These are phyloP conservation scores for Phytoseiulus persimilis DNA, from an alignment of 2,888 invertebrate species.

Conservation along the genomic window DNA sequence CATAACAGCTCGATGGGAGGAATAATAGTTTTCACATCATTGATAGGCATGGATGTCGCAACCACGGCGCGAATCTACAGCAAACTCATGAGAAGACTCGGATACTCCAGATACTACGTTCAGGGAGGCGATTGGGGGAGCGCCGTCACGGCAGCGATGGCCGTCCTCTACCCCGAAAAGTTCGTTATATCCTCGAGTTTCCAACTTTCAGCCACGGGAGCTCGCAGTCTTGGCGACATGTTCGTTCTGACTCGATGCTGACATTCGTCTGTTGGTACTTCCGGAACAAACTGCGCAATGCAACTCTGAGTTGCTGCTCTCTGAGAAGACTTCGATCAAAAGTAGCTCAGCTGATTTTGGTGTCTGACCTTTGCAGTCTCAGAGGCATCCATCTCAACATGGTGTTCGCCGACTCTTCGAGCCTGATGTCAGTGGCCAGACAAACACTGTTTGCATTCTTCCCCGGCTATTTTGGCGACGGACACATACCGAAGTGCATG, in stretches of 20 bases:
- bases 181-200: conserved; percentile 19
- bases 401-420: conserved; percentile 51
- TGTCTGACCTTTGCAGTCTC: conserved; percentile 49
- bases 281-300: too few relatives aligned
- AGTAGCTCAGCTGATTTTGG: too few relatives aligned
- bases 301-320: too few relatives aligned
- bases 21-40: neutral
- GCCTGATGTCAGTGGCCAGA: conserved; percentile 41
- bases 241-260: too few relatives aligned
- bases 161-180: conserved; percentile 49
- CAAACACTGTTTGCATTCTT: conserved; percentile 43
- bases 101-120: conserved; percentile 47
- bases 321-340: too few relatives aligned
- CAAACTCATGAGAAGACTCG: conserved; percentile 50
- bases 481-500: conserved; percentile 45
- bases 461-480: conserved; percentile 40
- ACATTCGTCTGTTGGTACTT: too few relatives aligned
- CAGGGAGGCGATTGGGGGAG: conserved; percentile 52
- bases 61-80: conserved; percentile 49
- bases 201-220: too few relatives aligned
- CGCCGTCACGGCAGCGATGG: conserved; percentile 47
- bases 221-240: too few relatives aligned
- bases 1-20: neutral
- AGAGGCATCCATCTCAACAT: conserved; percentile 61
- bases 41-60: conserved; percentile 30